Evolutionary conservation across 2,797 vertebrate species (phyloP), one percentile per base, ranked within the genome.

Genomic region (Pseudomugil gertrudae): DNA sequence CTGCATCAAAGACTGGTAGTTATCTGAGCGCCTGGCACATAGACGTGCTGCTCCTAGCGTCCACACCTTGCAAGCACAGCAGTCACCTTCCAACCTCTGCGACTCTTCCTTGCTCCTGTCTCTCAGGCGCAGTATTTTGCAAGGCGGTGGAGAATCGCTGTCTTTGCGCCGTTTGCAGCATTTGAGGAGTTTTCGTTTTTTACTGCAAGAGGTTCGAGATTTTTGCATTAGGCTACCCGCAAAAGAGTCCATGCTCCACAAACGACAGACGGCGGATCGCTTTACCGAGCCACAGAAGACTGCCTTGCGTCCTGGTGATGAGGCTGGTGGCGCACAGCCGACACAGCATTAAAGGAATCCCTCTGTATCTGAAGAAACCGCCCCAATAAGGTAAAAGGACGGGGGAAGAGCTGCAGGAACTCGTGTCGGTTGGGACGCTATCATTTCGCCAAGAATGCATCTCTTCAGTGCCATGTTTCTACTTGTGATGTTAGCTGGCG

Each of bases 381-480:
- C 87, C 75, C 83, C 86, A 89, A 72, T 88, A 66, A 89, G 70
- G 82, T 61, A 76, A 67, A 54, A 51, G 43, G 38, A 51, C 66
- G 33, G 58, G 56, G 77, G 66, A 50, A 69, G 73, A 81, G 79
- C 84, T 71, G 67, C 74, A 19, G 76, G 80, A 76, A 72, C 79
- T 48, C 80, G 59, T 74, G 71, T 65, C 72, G 66, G 79, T 69
- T 75, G 76, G 86, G 84, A 89, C 90, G 89, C 88, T 89, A 92
- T 81, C 87, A 92, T 93, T 93, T 78, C 91, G 78, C 77, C 84
- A 48, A 83, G 89, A 84, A 95, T 95, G 93, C 93, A 94, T 92
- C 93, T 94, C 77, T 92, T 95, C 89, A 94, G 93, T 93, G 92
- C 93, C 84, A 94, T 95, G 87, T 94, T 95, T 69, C 91, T 95